Percentiles rank a stretch among this genome's conserved stretches.
These are phyloP conservation scores for Melanocharis versteri DNA, from an alignment of 2,113 vertebrate genomes.

Conservation along the genomic window DNA sequence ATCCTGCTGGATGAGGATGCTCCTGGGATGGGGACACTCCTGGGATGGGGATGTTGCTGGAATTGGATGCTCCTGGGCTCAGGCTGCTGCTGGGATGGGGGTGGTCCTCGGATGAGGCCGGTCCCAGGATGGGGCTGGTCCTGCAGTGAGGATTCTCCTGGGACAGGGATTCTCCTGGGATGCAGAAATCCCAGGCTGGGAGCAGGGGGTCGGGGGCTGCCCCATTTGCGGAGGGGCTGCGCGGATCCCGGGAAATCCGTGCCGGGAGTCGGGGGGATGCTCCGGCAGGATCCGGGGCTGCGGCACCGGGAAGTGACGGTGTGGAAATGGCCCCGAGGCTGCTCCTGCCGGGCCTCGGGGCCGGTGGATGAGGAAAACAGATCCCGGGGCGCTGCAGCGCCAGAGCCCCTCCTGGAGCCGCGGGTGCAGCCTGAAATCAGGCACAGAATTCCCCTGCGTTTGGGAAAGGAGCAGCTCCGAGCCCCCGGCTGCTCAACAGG, in stretches of 20 bases:
- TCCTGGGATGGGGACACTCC: background rate
- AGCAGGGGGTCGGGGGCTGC: background rate
- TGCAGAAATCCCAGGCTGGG: background rate
- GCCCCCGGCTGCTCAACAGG: background rate
- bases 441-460: background rate
- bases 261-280: background rate
- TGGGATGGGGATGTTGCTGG: rapidly evolving
- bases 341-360: background rate
- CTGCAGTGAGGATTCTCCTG: background rate
- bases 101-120: background rate
- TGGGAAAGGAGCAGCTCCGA: background rate
- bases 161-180: background rate
- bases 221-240: background rate
- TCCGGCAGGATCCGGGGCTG: constrained; percentile 22
- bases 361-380: background rate
- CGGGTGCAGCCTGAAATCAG: background rate
- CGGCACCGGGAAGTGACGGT: background rate
- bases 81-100: rapidly evolving
- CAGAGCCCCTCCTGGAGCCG: background rate
- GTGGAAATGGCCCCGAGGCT: background rate
- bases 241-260: background rate
- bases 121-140: background rate
- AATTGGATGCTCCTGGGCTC: background rate
- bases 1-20: background rate
- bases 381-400: background rate